A percentile compares a stretch with the other conserved stretches of the same genome.
Conservation (phyloP, 1,140 invertebrate genomes). For the Hyphantria cunea region DNA sequence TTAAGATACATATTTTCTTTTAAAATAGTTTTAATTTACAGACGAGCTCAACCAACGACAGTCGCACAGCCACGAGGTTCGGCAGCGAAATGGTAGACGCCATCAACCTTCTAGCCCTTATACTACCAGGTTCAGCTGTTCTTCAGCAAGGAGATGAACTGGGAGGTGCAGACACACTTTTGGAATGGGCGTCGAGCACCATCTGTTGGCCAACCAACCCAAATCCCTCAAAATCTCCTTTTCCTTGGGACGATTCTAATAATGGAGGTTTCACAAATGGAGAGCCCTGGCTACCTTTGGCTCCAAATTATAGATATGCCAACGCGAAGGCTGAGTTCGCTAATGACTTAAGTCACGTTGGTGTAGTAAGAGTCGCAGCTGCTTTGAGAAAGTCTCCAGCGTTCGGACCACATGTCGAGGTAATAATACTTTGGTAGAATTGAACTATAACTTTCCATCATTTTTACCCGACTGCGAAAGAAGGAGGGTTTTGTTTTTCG, state of each 20-base stretch:
- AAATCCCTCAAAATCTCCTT: constrained; percentile 82
- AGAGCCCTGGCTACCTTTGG: constrained; percentile 83
- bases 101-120: constrained; percentile 83
- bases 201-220: constrained; percentile 56
- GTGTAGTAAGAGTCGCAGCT: constrained; percentile 57
- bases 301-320: constrained; percentile 79
- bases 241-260: constrained; percentile 86
- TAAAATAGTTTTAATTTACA: constrained; percentile 35
- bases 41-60: constrained; percentile 82
- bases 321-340: constrained; percentile 82
- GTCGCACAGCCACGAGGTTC: constrained; percentile 78
- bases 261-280: constrained; percentile 82
- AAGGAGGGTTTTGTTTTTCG: no score
- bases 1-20: no score
- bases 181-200: constrained; percentile 52
- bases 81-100: constrained; percentile 82
- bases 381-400: constrained; percentile 68
- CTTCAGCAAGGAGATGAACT: constrained; percentile 90
- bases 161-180: constrained; percentile 83
- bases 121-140: constrained; percentile 85
- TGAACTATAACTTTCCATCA: no score
- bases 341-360: constrained; percentile 61
- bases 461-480: no score
- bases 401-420: constrained; percentile 65
- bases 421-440: constrained; percentile 35